Evolutionary conservation across 2,797 vertebrate species (phyloP), one percentile per base, ranked within the genome.

Genomic region (Catharus ustulatus): DNA sequence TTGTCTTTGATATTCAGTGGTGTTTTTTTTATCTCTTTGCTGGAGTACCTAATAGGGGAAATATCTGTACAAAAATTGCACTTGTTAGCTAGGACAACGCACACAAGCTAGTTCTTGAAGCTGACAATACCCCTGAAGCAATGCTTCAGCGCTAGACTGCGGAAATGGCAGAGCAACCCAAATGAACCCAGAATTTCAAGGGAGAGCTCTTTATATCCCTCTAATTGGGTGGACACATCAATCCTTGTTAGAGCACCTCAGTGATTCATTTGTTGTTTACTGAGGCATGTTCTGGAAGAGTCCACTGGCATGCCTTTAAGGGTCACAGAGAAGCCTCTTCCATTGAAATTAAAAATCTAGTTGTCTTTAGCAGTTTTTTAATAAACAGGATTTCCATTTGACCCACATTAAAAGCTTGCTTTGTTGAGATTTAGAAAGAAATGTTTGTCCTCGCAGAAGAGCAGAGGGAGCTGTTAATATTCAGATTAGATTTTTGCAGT

Each of bases 311-410:
- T 93, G 81, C 87, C 91, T 97, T 93, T 84, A 89, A 87, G 91
- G 89, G 73, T 95, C 79, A 96, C 59, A 75, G 87, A 95, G 89
- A 94, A 95, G 84, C 45, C 63, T 91, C 92, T 94, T 93, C 71
- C 72, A 94, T 77, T 89, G 78, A 96, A 96, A 97, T 96, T 94
- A 94, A 95, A 97, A 96, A 96, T 93, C 58, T 87, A 94, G 91
- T 89, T 93, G 71, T 96, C 89, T 93, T 93, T 95, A 94, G 78
- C 78, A 87, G 76, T 46, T 93, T 94, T 94, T 89, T 93, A 83
- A 97, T 81, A 89, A 84, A 76, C 55, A 96, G 32, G 51, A 75
- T 61, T 95, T 96, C 63, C 71, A 89, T 89, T 80, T 72, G 93
- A 89, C 82, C 90, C 87, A 76, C n/a, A 95, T 83, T 80, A 87